phyloP scores from a whole-genome alignment of 2,888 invertebrate genomes.

The Oscheius onirici region DNA sequence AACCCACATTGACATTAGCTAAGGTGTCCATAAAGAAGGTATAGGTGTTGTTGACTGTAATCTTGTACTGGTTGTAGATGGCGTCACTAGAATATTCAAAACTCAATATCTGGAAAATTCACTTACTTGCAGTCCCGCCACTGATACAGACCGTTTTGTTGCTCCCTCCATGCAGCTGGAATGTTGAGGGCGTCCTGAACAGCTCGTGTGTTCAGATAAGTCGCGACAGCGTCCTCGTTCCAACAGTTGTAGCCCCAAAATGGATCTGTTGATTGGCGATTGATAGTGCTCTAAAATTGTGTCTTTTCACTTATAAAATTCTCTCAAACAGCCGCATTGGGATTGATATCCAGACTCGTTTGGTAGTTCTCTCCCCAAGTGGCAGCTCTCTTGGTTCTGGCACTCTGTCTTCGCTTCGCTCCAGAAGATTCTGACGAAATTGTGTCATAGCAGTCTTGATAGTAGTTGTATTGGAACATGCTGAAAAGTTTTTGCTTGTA shows the following conservation, averaged over 20 bases:
- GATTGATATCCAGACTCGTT: neutral
- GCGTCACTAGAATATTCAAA: conserved; percentile 8
- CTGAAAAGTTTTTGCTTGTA: too few relatives aligned
- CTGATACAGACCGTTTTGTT: neutral
- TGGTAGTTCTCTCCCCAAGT: neutral
- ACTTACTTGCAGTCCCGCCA: conserved; percentile 27
- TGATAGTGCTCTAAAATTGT: conserved; percentile 44
- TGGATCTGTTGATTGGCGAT: conserved; percentile 61
- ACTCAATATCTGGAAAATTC: neutral
- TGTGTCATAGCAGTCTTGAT: conserved; percentile 62
- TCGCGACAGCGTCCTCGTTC: conserved; percentile 60
- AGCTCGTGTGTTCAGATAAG: conserved; percentile 54
- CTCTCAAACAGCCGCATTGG: conserved; percentile 19
- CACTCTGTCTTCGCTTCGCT: neutral
- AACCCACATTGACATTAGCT: conserved; percentile 4
- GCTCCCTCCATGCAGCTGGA: neutral
- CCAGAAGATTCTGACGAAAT: conserved; percentile 37
- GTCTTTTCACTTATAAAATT: neutral
- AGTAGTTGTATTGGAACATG: conserved; percentile 65
- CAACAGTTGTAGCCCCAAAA: conserved; percentile 66
- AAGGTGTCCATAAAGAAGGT: conserved; percentile 16
- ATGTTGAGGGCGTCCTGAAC: conserved; percentile 29
- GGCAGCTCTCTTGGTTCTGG: conserved; percentile 2
- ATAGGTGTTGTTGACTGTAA: conserved; percentile 5
- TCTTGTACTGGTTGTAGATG: conserved; percentile 27